These are phyloP conservation scores for Trachemys scripta DNA, from an alignment of 2,113 vertebrate species.

Conservation along the genomic window DNA sequence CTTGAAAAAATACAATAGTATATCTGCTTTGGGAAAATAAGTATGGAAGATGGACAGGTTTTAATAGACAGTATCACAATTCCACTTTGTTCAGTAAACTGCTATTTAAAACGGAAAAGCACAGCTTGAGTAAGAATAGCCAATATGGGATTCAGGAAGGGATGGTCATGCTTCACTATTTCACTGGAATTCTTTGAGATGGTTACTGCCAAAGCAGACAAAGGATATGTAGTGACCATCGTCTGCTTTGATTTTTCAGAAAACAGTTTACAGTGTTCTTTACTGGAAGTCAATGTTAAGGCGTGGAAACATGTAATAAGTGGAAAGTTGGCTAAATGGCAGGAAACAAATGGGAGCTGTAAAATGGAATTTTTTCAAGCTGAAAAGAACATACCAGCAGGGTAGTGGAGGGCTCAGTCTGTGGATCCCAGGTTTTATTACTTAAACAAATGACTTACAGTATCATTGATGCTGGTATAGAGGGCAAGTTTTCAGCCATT, in stretches of 20 bases:
- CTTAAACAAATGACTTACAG: constrained; percentile 59
- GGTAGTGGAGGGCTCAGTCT: constrained; percentile 7
- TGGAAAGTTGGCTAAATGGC: constrained; percentile 74
- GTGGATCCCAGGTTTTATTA: constrained; percentile 53
- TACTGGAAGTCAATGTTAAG: constrained; percentile 72
- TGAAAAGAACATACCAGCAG: constrained; percentile 56
- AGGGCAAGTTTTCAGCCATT: constrained; percentile 28
- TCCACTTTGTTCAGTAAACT: constrained; percentile 4
- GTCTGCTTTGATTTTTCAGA: constrained; percentile 70
- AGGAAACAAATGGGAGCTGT: constrained; percentile 74
- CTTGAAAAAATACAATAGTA: not conserved
- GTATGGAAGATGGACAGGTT: not conserved
- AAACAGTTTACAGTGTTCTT: constrained; percentile 56
- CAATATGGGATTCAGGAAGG: constrained; percentile 59
- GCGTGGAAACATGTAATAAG: constrained; percentile 61
- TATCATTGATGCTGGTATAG: not conserved
- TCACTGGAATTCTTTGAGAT: constrained; percentile 69
- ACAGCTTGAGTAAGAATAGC: constrained; percentile 49
- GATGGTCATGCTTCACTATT: constrained; percentile 54
- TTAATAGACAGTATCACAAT: not conserved
- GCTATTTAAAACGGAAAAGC: constrained; percentile 22
- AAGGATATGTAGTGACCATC: constrained; percentile 50
- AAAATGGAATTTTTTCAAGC: constrained; percentile 54
- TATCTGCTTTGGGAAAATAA: not conserved
- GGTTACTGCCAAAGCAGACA: constrained; percentile 64